Base-by-base conservation (phyloP, 2,113 vertebrate species). In the Myrmophylax atrothorax region DNA sequence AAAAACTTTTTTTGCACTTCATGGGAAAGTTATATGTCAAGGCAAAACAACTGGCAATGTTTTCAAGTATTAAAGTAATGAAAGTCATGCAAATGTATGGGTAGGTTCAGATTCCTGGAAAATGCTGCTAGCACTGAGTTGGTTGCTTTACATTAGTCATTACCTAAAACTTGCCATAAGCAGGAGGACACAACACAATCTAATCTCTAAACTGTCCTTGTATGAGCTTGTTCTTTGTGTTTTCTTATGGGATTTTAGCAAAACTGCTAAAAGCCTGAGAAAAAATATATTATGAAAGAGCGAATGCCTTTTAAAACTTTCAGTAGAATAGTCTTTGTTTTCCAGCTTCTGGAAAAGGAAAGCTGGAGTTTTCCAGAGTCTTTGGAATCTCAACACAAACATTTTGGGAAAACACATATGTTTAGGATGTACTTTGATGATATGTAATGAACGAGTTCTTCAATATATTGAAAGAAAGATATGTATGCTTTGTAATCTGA, bases 401-500 rank as follows among this genome's bases (percentile, higher is more conserved):
- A 20, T 87, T 96, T 82, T 68, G 49, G 72, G 40, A 67, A 89
- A 90, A 20, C 67, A 56, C 64, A 22, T 59, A 4, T 55, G 56
- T 75, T 93, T 93, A 92, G 86, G 86, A 96, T 87, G 64, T 42
- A 40, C 59, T 94, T 72, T 91, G 83, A 83, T 86, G 59, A 52
- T 74, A 85, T 9, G 20, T 68, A 72, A 68, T 90, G 76, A 84
- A 19, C 42, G 56, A 56, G 72, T 90, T 84, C 79, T 92, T 90
- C 83, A 53, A 19, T 87, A 58, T 75, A 94, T 6, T 42, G 79
- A 53, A 84, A 93, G 77, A 78, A 78, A 76, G 63, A 89, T 15
- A 69, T 26, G 66, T n/a, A 6, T 75, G 80, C 88, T 96, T 94
- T 94, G 93, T 90, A 88, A 96, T 87, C 73, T 12, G 86, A 96